Percentiles rank a stretch among this genome's conserved stretches.
These are phyloP conservation scores for Ceratotherium simum DNA, from an alignment of 2,113 vertebrate species.

Conservation along the genomic window DNA sequence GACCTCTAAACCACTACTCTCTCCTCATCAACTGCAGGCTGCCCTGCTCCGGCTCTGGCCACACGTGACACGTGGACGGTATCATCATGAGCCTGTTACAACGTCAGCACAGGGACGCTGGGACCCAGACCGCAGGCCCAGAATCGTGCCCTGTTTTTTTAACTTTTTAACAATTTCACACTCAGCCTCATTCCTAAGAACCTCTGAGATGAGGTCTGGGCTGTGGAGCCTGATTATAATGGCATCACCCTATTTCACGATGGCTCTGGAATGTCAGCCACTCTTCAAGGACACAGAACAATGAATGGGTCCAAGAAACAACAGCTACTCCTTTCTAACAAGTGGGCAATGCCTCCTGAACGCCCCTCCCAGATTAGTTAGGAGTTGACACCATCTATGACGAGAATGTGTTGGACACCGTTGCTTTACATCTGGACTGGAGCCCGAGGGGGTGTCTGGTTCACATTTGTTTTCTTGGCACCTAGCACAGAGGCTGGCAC, in stretches of 20 bases:
- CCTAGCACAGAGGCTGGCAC: not conserved
- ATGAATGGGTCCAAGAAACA: not conserved
- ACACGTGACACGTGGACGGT: not conserved
- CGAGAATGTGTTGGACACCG: fast-evolving
- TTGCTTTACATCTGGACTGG: not conserved
- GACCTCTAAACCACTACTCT: conserved; percentile 41
- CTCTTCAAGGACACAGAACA: not conserved
- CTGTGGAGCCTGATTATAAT: not conserved
- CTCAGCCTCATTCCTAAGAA: not conserved
- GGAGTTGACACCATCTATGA: not conserved
- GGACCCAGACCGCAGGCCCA: not conserved
- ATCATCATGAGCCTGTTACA: not conserved
- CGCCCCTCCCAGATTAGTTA: not conserved
- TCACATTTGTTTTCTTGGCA: not conserved
- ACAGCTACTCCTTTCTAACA: not conserved
- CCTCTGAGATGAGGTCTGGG: not conserved
- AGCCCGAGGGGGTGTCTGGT: not conserved
- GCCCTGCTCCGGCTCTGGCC: conserved; percentile 39
- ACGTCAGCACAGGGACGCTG: not conserved
- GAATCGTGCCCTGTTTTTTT: not conserved
- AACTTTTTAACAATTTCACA: not conserved
- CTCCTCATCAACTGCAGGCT: conserved; percentile 61
- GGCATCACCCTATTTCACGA: not conserved
- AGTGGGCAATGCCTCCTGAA: not conserved
- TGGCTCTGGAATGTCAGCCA: not conserved